Percentiles rank a stretch among this genome's conserved stretches.
These are phyloP conservation scores for Dufourea novaeangliae DNA, from an alignment of 1,140 invertebrate species.

Conservation along the genomic window DNA sequence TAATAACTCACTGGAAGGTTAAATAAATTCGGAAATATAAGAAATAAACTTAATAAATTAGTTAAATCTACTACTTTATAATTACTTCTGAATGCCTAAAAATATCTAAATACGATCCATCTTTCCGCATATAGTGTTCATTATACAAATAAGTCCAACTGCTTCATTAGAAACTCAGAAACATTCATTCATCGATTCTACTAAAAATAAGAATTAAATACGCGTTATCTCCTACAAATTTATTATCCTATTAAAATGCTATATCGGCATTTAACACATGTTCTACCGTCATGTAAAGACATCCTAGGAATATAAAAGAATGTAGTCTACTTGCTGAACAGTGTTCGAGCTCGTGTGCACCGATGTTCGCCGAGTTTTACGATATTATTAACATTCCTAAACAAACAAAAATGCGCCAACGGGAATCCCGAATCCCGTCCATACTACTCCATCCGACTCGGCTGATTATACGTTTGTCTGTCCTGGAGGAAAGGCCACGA, in stretches of 20 bases:
- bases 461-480: slow-evolving; percentile 7
- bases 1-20: too few relatives aligned
- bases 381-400: slow-evolving; percentile 36
- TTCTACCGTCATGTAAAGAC: not conserved
- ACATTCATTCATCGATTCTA: not conserved
- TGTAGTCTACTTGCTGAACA: too few relatives aligned
- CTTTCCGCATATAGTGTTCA: too few relatives aligned
- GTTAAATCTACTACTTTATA: too few relatives aligned
- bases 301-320: not conserved
- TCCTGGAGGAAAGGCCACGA: not conserved
- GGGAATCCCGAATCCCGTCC: not conserved
- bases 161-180: not conserved
- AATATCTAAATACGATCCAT: too few relatives aligned
- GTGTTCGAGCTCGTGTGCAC: not conserved
- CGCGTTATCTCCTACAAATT: not conserved
- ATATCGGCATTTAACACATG: not conserved
- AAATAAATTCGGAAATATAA: too few relatives aligned
- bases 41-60: too few relatives aligned
- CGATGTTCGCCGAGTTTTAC: not conserved
- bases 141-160: too few relatives aligned
- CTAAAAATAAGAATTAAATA: not conserved
- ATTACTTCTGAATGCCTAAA: too few relatives aligned
- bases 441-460: not conserved
- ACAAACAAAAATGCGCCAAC: slow-evolving; percentile 17
- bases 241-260: not conserved